Evolutionary conservation across 2,888 invertebrate genomes (phyloP), one percentile per base, ranked within the genome.

Genomic region (Drosophila pseudotakahashii): DNA sequence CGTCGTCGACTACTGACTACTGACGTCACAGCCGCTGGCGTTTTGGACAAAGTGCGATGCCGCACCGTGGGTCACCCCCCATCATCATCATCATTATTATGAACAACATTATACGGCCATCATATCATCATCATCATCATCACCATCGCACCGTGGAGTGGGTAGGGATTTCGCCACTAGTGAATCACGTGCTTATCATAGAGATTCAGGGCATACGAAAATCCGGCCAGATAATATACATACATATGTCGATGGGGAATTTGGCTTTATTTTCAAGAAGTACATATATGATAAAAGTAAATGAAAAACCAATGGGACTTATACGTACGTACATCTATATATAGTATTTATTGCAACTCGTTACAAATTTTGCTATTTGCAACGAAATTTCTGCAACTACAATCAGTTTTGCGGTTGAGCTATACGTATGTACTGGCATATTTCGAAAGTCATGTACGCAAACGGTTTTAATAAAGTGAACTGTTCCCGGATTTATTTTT

Each of bases 21-120:
- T 73, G 73, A 73, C 73, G 73, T 73, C 73, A 73, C 59, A 55
- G 73, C 51, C 55, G 32, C 55, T 41, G 69, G 51, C 34, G 59
- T 13, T 36, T 47, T 32, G 68, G 45, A 59, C 68, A 69, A 61
- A 69, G 69, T 69, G 70, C 70, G 60, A 53, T 55, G 48, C n/a
- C 55, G 47, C 48, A 34, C 48, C 60, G 60, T 59, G 52, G 37
- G 41, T 34, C 19, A 14, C 14, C 47, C 26, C 32, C 23, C 64
- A 62, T 44, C 34, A 57, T 32, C 64, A 62, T 44, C 34, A 57
- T 39, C 47, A 52, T 11, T 23, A n/a, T 44, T 26, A 44, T 32
- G 19, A 52, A 30, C 58, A 52, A 30, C 58, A 41, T 41, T 53
- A 19, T 30, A 14, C 26, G 30, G 30, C 53, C 58, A 39, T 52